Evolutionary conservation across 2,797 vertebrate genomes (phyloP).

Genomic region (Hoplostethus atlanticus): DNA sequence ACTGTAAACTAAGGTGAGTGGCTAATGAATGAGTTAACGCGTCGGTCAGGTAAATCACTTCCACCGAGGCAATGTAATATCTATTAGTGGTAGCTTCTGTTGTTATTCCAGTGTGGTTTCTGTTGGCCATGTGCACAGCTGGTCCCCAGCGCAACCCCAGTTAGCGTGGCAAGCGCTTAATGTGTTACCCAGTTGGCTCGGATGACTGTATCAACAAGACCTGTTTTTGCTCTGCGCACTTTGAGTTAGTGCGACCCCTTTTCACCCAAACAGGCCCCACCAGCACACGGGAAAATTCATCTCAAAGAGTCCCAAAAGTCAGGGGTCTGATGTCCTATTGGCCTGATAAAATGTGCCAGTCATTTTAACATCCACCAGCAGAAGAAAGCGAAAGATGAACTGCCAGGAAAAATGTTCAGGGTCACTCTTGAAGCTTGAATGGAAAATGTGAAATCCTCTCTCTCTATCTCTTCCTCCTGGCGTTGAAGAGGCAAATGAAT

Average conservation of each 20-base stretch:
- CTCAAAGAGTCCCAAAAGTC: constrained; percentile 21
- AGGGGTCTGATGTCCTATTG: not conserved
- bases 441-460: constrained; percentile 22
- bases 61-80: constrained; percentile 58
- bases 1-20: constrained; percentile 39
- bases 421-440: constrained; percentile 38
- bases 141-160: constrained; percentile 38
- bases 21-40: constrained; percentile 53
- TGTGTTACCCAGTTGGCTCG: constrained; percentile 79
- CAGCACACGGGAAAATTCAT: constrained; percentile 59
- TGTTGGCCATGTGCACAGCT: constrained; percentile 65
- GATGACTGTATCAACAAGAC: constrained; percentile 78
- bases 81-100: constrained; percentile 68
- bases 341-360: constrained; percentile 38
- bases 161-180: constrained; percentile 53
- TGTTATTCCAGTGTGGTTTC: constrained; percentile 54
- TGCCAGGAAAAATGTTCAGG: constrained; percentile 24
- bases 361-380: constrained; percentile 21
- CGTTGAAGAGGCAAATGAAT: constrained; percentile 18
- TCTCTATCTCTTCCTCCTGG: constrained; percentile 4
- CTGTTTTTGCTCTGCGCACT: constrained; percentile 64
- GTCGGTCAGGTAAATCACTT: constrained; percentile 61
- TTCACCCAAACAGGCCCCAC: constrained; percentile 42
- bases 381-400: constrained; percentile 18
- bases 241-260: constrained; percentile 48